phyloP scores from a whole-genome alignment of 2,888 invertebrate species.

The Drosophila pseudotakahashii region DNA sequence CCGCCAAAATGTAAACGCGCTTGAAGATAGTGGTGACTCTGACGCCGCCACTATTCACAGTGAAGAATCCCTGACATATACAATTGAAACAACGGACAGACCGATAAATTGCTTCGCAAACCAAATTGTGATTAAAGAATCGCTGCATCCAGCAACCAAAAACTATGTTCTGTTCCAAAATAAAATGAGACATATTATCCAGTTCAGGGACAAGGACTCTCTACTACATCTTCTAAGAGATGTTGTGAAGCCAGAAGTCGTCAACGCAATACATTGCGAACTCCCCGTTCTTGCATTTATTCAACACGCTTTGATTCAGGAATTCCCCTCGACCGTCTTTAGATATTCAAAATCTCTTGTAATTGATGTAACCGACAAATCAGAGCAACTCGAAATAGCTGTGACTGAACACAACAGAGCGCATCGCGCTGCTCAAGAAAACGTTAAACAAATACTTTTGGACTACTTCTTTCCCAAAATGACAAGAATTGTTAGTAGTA shows the following conservation, averaged over 20 bases:
- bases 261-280: constrained; percentile 2
- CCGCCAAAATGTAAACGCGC: no score
- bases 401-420: background rate
- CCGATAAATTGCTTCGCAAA: no score
- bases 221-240: background rate
- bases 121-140: background rate
- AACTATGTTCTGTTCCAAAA: no score
- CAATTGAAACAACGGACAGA: background rate
- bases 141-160: constrained; percentile 1
- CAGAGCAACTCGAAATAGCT: background rate
- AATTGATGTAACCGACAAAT: no score
- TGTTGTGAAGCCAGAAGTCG: background rate
- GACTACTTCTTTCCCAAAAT: background rate
- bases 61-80: background rate
- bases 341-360: no score
- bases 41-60: no score
- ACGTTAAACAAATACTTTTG: background rate
- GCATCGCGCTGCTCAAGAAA: constrained; percentile 1
- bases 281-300: background rate
- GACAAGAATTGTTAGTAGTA: background rate
- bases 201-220: background rate
- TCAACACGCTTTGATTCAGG: no score
- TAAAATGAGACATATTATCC: no score
- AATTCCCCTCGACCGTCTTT: no score
- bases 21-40: no score